These are phyloP conservation scores for Phoenoteleia sp. DNA, from an alignment of 2,888 invertebrate genomes.

Conservation along the genomic window DNA sequence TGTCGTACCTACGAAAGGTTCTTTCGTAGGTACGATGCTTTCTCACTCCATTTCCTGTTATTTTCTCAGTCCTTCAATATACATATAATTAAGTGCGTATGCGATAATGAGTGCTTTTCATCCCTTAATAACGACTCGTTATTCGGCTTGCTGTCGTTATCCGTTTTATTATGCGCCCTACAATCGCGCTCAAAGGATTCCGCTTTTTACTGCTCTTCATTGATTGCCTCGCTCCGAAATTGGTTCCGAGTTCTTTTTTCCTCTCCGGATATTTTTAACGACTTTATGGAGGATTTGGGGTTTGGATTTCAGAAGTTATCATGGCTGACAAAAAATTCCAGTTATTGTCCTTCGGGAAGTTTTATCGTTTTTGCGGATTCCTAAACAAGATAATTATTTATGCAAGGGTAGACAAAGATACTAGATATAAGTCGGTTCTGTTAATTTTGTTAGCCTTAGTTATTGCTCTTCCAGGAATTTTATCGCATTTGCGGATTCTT, in stretches of 20 bases:
- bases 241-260: neutral
- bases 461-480: no score
- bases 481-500: no score
- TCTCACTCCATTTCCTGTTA: constrained; percentile 27
- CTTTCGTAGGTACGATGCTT: no score
- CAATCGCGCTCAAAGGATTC: neutral
- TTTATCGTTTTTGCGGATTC: no score
- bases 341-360: no score
- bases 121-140: constrained; percentile 26
- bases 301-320: no score
- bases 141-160: constrained; percentile 4
- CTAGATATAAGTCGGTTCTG: no score
- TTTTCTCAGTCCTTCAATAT: neutral
- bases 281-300: neutral
- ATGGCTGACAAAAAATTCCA: no score
- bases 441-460: no score
- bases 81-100: constrained; percentile 37
- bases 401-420: no score
- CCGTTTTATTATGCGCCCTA: constrained; percentile 6
- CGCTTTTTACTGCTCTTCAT: constrained; percentile 4
- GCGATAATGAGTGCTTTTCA: constrained; percentile 22
- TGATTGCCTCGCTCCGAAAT: neutral
- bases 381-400: no score
- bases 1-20: neutral
- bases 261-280: neutral